These are phyloP conservation scores for Emmelina monodactyla DNA, from an alignment of 2,888 invertebrate species.

Conservation along the genomic window DNA sequence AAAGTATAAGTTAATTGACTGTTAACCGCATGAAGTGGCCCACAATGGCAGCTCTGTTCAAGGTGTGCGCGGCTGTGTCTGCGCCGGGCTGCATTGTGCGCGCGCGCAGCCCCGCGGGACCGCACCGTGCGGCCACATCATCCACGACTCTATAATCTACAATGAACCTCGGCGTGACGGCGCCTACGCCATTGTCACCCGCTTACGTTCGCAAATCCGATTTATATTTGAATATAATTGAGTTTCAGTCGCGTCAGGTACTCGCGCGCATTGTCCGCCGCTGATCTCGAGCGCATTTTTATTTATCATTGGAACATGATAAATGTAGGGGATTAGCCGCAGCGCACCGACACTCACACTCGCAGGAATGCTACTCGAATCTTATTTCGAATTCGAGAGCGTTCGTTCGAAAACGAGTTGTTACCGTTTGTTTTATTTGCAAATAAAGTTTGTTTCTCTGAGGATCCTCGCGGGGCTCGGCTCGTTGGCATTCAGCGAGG, in stretches of 20 bases:
- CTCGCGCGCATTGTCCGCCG: conserved; percentile 48
- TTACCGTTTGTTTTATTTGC: background rate
- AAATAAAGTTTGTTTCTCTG: no score
- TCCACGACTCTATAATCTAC: no score
- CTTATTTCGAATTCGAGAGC: background rate
- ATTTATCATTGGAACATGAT: conserved; percentile 60
- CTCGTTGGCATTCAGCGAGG: no score
- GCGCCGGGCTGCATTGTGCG: conserved; percentile 21
- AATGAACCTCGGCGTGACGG: no score
- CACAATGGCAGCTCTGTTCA: conserved; percentile 29
- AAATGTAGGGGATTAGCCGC: conserved; percentile 59
- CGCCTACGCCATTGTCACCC: conserved; percentile 50
- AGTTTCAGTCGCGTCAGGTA: conserved; percentile 59
- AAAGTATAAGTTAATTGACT: no score
- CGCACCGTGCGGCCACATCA: conserved; percentile 9
- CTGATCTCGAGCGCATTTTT: conserved; percentile 61
- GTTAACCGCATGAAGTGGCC: no score
- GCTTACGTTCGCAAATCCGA: conserved; percentile 65
- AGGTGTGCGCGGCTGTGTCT: conserved; percentile 23
- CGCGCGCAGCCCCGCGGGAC: background rate
- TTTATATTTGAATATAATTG: conserved; percentile 67
- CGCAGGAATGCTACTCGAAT: background rate
- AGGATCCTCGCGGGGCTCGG: no score
- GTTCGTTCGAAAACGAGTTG: background rate
- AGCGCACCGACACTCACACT: conserved; percentile 28